These are phyloP conservation scores for Forficula auricularia DNA, from an alignment of 1,140 invertebrate genomes.

Conservation along the genomic window DNA sequence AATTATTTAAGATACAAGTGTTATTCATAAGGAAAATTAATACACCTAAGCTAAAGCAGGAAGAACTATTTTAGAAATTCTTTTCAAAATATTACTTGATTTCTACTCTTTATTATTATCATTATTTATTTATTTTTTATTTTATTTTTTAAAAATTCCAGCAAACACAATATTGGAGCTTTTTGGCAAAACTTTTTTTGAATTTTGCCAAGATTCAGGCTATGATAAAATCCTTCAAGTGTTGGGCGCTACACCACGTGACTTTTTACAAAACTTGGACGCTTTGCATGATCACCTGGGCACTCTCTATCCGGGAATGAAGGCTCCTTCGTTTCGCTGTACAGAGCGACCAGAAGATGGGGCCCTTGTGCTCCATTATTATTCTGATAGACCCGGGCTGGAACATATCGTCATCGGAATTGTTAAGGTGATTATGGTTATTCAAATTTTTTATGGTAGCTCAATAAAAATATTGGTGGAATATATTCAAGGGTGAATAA, in stretches of 20 bases:
- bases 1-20: no score
- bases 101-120: not conserved
- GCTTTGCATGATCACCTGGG: slow-evolving; percentile 85
- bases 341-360: slow-evolving; percentile 70
- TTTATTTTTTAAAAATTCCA: slow-evolving; percentile 54
- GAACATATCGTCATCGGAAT: slow-evolving; percentile 88
- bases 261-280: slow-evolving; percentile 86
- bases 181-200: slow-evolving; percentile 86
- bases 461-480: no score
- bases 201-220: slow-evolving; percentile 85
- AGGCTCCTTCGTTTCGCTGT: slow-evolving; percentile 79
- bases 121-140: not conserved
- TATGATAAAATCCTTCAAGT: slow-evolving; percentile 87
- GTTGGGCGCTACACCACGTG: slow-evolving; percentile 73
- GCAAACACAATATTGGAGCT: slow-evolving; percentile 78
- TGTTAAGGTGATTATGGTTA: slow-evolving; percentile 65
- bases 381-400: slow-evolving; percentile 78
- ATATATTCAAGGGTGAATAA: no score
- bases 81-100: no score
- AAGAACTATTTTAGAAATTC: no score
- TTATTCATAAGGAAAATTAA: no score
- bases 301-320: slow-evolving; percentile 83
- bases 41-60: no score
- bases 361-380: slow-evolving; percentile 74
- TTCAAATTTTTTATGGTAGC: no score